These are phyloP conservation scores for Halcyon chelicuti DNA, from an alignment of 2,797 vertebrate species.

Conservation along the genomic window DNA sequence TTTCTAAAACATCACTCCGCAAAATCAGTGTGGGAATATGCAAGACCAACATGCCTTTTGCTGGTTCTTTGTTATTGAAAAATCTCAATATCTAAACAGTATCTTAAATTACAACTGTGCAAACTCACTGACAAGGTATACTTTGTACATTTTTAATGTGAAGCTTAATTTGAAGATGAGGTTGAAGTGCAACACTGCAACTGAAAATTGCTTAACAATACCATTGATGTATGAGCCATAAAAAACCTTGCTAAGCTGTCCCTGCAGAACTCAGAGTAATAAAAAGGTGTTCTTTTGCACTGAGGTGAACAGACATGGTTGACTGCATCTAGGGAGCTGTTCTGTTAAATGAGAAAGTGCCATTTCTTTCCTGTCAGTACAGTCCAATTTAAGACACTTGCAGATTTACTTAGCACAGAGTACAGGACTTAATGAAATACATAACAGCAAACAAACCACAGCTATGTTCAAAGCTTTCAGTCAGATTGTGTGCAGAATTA, in stretches of 20 bases:
- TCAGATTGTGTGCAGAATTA: not conserved
- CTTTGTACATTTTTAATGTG: slow-evolving; percentile 59
- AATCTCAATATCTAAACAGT: not conserved
- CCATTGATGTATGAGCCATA: slow-evolving; percentile 71
- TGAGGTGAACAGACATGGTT: slow-evolving; percentile 72
- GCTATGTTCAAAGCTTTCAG: slow-evolving; percentile 1
- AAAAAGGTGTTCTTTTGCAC: slow-evolving; percentile 72
- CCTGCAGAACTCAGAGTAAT: slow-evolving; percentile 70
- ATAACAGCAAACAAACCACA: slow-evolving; percentile 30
- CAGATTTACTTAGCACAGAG: slow-evolving; percentile 48
- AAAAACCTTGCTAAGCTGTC: slow-evolving; percentile 70
- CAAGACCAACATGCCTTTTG: not conserved
- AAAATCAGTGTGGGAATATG: not conserved
- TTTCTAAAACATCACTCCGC: not conserved
- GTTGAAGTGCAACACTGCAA: slow-evolving; percentile 58
- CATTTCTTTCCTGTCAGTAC: slow-evolving; percentile 66
- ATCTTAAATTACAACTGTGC: not conserved
- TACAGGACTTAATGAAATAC: slow-evolving; percentile 54
- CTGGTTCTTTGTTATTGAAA: slow-evolving; percentile 5
- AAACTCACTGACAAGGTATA: slow-evolving; percentile 41
- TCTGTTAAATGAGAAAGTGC: slow-evolving; percentile 70
- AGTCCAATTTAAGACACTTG: slow-evolving; percentile 59
- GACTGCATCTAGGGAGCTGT: slow-evolving; percentile 69
- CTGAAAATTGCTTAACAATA: slow-evolving; percentile 73
- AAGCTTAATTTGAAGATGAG: slow-evolving; percentile 67